Base-by-base conservation (phyloP, 2,888 invertebrate genomes). In the Drosophila formosana region DNA sequence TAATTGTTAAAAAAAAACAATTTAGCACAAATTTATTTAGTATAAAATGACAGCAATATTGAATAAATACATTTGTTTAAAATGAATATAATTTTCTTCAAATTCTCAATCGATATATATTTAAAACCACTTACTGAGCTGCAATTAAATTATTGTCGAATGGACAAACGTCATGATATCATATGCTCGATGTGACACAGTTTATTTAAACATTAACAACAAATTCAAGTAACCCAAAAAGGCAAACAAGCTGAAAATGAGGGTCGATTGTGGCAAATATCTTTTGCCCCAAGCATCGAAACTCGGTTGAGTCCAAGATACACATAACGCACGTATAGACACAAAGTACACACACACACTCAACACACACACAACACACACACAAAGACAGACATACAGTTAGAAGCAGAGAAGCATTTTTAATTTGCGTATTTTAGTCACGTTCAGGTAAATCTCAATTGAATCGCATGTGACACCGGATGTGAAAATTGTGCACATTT, bases 381-480 rank as follows among this genome's bases (percentile, higher is more conserved):
- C 0, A 26, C 23, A 34, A 11, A 3, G 43, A 28, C 25, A 25
- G 52, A 50, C 30, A 30, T 3, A 47, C 47, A 18, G 39, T 7
- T 7, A 41, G 37, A 6, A 18, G 13, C 39, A 34, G 39, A 41
- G 57, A 46, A 82, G 72, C 80, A 72, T 85, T 85, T 88, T 87
- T 87, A 84, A 88, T 87, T 88, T 89, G 81, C 85, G 88, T 81
- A 89, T 89, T 89, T 89, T 83, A 89, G 89, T 89, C 89, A 89
- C 89, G 89, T 89, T 78, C 88, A 88, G 86, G 88, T 87, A 89
- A 89, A 89, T 89, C 88, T 89, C 89, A 89, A 89, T 89, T 89
- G 89, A 89, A 89, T 89, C 89, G 81, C 89, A 89, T 89, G 89
- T 89, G 89, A 89, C 88, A 88, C 88, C 89, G 89, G 89, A 89